phyloP scores from a whole-genome alignment of 2,888 invertebrate species.

The Eustalomyia histrio region DNA sequence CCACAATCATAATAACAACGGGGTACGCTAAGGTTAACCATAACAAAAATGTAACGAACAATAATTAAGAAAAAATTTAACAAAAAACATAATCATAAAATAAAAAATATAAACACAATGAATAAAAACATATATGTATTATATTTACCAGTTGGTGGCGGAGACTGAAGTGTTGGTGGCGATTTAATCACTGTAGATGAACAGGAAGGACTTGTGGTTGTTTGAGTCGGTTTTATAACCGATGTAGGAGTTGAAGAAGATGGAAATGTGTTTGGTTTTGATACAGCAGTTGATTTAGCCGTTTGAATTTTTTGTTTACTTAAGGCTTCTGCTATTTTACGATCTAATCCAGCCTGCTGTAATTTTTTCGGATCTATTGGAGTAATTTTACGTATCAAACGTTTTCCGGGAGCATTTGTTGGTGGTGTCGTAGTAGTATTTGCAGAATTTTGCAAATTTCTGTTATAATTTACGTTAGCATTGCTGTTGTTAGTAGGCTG shows the following conservation, averaged over 20 bases:
- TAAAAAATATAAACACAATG: neutral
- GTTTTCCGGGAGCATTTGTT: slow-evolving; percentile 56
- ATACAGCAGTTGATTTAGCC: slow-evolving; percentile 16
- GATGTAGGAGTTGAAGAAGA: neutral
- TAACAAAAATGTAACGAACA: slow-evolving; percentile 19
- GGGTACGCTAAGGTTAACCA: slow-evolving; percentile 18
- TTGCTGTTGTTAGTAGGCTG: neutral
- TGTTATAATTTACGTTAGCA: neutral
- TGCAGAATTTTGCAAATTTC: neutral
- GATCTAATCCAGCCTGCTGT: slow-evolving; percentile 73
- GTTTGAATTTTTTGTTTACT: slow-evolving; percentile 68
- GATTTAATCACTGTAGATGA: slow-evolving; percentile 21
- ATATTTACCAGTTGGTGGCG: slow-evolving; percentile 9
- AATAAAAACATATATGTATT: neutral
- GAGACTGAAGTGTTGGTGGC: slow-evolving; percentile 29
- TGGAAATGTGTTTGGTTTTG: neutral
- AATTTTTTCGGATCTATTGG: slow-evolving; percentile 76
- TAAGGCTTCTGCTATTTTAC: slow-evolving; percentile 74
- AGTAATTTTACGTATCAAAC: slow-evolving; percentile 73
- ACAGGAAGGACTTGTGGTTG: neutral
- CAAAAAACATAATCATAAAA: neutral
- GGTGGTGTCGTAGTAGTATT: neutral
- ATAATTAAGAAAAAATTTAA: neutral
- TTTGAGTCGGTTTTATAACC: neutral
- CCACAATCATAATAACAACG: slow-evolving; percentile 26